Evolutionary conservation across 1,140 invertebrate species (phyloP).

Genomic region (Ladona fulva): DNA sequence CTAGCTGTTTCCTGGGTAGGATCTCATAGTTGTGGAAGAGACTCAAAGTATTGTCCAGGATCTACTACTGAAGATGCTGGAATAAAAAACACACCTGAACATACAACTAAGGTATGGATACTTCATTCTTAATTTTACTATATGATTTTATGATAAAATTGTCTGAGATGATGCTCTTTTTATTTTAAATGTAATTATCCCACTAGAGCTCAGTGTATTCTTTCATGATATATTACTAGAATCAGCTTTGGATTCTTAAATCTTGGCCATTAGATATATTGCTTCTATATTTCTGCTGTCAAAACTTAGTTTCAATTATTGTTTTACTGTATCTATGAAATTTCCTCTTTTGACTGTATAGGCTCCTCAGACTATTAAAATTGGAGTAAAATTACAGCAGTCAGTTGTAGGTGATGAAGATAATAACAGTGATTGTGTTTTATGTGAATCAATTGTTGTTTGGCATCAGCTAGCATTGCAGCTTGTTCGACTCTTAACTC

Average conservation of each 20-base stretch:
- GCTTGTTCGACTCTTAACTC: conserved; percentile 68
- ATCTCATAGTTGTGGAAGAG: conserved; percentile 55
- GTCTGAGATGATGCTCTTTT: too few species aligned
- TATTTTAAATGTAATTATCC: too few species aligned
- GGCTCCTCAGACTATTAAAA: background rate
- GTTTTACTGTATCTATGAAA: background rate
- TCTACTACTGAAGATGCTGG: conserved; percentile 17
- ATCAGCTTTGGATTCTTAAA: too few species aligned
- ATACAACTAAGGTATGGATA: too few species aligned
- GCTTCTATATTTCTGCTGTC: too few species aligned
- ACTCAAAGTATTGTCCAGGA: conserved; percentile 29
- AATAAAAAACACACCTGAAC: too few species aligned
- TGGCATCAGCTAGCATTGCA: conserved; percentile 86
- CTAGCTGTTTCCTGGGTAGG: conserved; percentile 65
- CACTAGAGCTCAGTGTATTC: too few species aligned
- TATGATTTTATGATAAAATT: too few species aligned
- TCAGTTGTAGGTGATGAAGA: conserved; percentile 17
- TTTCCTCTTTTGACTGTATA: background rate
- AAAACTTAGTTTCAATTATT: too few species aligned
- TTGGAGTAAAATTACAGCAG: background rate
- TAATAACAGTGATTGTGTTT: conserved; percentile 61
- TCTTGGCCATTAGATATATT: too few species aligned
- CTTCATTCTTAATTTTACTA: too few species aligned
- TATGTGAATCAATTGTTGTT: conserved; percentile 84
- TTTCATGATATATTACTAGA: too few species aligned